Conservation (phyloP, 2,888 invertebrate species). For the Platerodrilus igneus region DNA sequence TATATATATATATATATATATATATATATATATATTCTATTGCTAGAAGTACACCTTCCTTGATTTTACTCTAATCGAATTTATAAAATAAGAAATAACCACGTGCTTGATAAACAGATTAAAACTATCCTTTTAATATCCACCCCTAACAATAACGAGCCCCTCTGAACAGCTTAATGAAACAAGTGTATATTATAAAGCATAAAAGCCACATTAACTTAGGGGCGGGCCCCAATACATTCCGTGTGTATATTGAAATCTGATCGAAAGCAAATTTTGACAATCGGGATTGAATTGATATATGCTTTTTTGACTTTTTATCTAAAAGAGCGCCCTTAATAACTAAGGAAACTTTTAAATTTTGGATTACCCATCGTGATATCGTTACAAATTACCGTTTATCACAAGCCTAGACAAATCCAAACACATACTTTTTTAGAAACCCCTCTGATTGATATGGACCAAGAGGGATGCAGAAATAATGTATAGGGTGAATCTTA, state of each 20-base stretch:
- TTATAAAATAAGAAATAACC: too few relatives aligned
- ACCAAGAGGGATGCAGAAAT: constrained; percentile 33
- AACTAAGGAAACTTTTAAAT: too few relatives aligned
- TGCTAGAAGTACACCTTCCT: too few relatives aligned
- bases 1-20: too few relatives aligned
- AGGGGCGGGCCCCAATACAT: constrained; percentile 40
- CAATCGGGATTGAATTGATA: constrained; percentile 4
- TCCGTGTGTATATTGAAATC: constrained; percentile 43
- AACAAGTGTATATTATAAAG: constrained; percentile 41
- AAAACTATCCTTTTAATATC: constrained; percentile 17
- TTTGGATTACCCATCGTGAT: too few relatives aligned
- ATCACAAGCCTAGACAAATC: too few relatives aligned
- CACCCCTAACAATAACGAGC: constrained; percentile 23
- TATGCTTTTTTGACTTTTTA: too few relatives aligned
- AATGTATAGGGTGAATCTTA: constrained; percentile 30
- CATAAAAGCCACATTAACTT: constrained; percentile 45
- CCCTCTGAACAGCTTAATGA: constrained; percentile 31
- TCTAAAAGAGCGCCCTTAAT: too few relatives aligned
- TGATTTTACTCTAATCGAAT: too few relatives aligned
- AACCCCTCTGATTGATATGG: constrained; percentile 25
- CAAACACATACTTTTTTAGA: too few relatives aligned
- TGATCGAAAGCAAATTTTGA: constrained; percentile 36
- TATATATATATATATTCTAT: too few relatives aligned
- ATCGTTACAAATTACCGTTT: too few relatives aligned
- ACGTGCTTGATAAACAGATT: constrained; percentile 9